Percentiles rank a stretch among this genome's conserved stretches.
These are phyloP conservation scores for Plagodis pulveraria DNA, from an alignment of 2,888 invertebrate species.

Conservation along the genomic window DNA sequence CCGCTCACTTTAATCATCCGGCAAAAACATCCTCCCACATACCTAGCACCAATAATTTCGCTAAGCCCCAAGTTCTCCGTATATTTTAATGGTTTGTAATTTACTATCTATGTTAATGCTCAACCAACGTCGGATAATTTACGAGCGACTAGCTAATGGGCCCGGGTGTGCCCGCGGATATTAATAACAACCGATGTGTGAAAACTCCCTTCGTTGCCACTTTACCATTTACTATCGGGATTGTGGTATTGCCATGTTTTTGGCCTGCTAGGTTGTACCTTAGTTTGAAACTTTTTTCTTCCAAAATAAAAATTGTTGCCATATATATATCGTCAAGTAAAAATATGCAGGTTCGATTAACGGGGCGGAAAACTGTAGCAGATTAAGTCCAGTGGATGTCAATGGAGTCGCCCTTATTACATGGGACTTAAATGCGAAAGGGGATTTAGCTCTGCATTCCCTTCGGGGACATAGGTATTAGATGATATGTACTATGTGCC, in stretches of 20 bases:
- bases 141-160: conserved; percentile 30
- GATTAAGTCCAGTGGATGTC: too few relatives aligned
- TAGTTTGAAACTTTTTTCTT: not conserved
- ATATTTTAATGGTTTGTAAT: conserved; percentile 31
- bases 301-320: not conserved
- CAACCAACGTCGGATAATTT: conserved; percentile 25
- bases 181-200: conserved; percentile 26
- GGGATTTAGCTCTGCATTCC: too few relatives aligned
- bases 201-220: conserved; percentile 9
- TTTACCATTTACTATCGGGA: conserved; percentile 1
- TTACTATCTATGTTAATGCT: conserved; percentile 32
- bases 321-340: too few relatives aligned
- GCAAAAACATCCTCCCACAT: not conserved
- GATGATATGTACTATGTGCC: too few relatives aligned
- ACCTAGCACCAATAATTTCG: conserved; percentile 18
- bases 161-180: conserved; percentile 23
- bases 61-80: conserved; percentile 24
- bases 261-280: not conserved
- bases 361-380: too few relatives aligned
- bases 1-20: too few relatives aligned
- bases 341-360: too few relatives aligned
- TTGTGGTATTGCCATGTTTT: not conserved
- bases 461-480: too few relatives aligned
- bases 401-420: too few relatives aligned
- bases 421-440: too few relatives aligned